Conservation (phyloP, 2,888 invertebrate genomes). For the Dromius quadrimaculatus region DNA sequence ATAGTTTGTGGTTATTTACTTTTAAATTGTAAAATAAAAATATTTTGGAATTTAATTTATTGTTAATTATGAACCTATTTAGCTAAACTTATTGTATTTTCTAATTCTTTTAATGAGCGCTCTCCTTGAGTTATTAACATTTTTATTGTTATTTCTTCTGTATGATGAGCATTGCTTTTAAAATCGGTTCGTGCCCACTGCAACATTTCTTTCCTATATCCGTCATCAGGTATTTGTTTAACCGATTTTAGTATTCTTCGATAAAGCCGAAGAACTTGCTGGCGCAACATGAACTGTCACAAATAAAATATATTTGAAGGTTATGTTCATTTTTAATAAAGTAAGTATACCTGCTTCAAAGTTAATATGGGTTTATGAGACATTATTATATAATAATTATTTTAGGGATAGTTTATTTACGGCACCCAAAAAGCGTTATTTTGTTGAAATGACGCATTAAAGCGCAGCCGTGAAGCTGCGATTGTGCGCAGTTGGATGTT, state of each 20-base stretch:
- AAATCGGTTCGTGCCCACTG: constrained; percentile 84
- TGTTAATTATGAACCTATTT: constrained; percentile 59
- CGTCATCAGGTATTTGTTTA: constrained; percentile 74
- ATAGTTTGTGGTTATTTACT: constrained; percentile 67
- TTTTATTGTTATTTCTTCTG: constrained; percentile 81
- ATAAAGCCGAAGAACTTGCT: constrained; percentile 83
- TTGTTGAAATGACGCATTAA: not conserved
- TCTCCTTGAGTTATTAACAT: constrained; percentile 78
- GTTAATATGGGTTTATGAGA: constrained; percentile 64
- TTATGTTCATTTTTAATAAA: constrained; percentile 13
- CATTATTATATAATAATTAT: constrained; percentile 30
- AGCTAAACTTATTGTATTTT: constrained; percentile 74
- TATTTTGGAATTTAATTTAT: constrained; percentile 23
- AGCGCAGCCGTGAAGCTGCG: constrained; percentile 10
- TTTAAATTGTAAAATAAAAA: constrained; percentile 43
- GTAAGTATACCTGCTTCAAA: constrained; percentile 72
- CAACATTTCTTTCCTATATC: constrained; percentile 74
- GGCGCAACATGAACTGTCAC: constrained; percentile 82
- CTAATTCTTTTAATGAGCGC: constrained; percentile 77
- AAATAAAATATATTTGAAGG: constrained; percentile 34
- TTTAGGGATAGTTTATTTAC: constrained; percentile 32
- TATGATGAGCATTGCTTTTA: constrained; percentile 76
- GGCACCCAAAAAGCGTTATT: constrained; percentile 6
- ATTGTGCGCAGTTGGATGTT: constrained; percentile 56
- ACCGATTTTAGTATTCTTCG: constrained; percentile 79